Base-by-base conservation (phyloP, 1,140 invertebrate genomes). In the Drosophila paulistorum region DNA sequence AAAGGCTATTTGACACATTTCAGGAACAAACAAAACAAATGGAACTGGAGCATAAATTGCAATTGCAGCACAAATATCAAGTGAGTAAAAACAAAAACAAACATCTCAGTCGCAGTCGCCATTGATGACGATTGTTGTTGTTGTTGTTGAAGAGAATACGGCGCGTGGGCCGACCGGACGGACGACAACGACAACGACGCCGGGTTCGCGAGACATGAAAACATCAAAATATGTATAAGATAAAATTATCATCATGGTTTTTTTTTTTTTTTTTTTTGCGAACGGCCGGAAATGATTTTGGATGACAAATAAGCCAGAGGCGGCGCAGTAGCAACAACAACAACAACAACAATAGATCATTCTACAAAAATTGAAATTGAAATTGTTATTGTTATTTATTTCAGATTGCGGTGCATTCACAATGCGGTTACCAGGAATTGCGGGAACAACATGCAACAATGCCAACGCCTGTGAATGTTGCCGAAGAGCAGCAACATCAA, bases 11-110 rank as follows among this genome's bases (percentile, higher is more conserved):
- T 59, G 96, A 97, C 89, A 96, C 97, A 89, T 98, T 96, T 92
- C 96, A 98, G 83, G 96, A 96, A 68, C 96, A 98, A 90, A 95
- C 97, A 79, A 96, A 97, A 90, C 96, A 98, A 92, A 93, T 98
- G 81, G 96, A 96, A 59, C 95, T 97, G 84, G 94, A 97, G 86
- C 97, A 98, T 93, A 96, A 98, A 92, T 95, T 97, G 77, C 96
- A 98, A 92, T 93, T 97, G 76, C 94, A 97, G 92, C 96, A 97
- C 85, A 96, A 97, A 91, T 94, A 97, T 81, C 96, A 97, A 95
- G 96, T 97, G 94, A 93, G 91, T 84, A 74, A 23, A 23, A 23
- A 23, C 1, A 23, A 23, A 23, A 23, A 17, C 11, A 7, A 37
- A 51, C 17, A 14, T 13, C 14, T 7, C 30, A 30, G 30, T 30